These are phyloP conservation scores for Catharus bicknelli DNA, from an alignment of 2,113 vertebrate genomes.

Conservation along the genomic window DNA sequence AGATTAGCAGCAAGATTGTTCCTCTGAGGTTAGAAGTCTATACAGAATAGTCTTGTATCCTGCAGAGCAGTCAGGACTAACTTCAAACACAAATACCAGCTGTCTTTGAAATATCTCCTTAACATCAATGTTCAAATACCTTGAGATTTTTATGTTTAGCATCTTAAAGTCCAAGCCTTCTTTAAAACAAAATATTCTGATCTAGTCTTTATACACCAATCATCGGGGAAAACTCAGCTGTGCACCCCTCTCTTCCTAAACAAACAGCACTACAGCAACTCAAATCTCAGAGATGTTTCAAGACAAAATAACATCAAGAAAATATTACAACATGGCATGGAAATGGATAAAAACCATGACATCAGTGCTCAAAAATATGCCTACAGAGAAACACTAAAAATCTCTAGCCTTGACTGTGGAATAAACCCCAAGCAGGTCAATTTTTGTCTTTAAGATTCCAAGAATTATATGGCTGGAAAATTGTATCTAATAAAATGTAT, in stretches of 20 bases:
- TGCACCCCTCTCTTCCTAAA: background rate
- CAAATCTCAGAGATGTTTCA: background rate
- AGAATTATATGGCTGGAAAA: conserved; percentile 31
- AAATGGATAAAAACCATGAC: background rate
- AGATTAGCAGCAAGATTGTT: background rate
- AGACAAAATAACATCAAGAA: background rate
- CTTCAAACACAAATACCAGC: background rate
- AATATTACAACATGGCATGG: background rate
- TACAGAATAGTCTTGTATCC: background rate
- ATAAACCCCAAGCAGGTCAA: background rate
- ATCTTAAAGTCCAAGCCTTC: background rate
- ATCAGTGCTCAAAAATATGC: background rate
- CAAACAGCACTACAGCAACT: background rate
- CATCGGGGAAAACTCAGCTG: background rate
- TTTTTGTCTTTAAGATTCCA: background rate
- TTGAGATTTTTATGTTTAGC: background rate
- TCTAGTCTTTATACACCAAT: background rate
- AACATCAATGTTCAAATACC: background rate
- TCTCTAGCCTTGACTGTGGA: background rate
- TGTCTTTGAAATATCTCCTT: background rate
- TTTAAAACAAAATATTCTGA: background rate
- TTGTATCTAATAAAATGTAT: conserved; percentile 30
- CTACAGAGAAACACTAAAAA: background rate
- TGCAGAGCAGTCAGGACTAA: background rate
- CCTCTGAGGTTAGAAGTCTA: background rate